A percentile compares a stretch with the other conserved stretches of the same genome.
phyloP scores from a whole-genome alignment of 1,140 invertebrate species.

The Neodiprion fabricii region DNA sequence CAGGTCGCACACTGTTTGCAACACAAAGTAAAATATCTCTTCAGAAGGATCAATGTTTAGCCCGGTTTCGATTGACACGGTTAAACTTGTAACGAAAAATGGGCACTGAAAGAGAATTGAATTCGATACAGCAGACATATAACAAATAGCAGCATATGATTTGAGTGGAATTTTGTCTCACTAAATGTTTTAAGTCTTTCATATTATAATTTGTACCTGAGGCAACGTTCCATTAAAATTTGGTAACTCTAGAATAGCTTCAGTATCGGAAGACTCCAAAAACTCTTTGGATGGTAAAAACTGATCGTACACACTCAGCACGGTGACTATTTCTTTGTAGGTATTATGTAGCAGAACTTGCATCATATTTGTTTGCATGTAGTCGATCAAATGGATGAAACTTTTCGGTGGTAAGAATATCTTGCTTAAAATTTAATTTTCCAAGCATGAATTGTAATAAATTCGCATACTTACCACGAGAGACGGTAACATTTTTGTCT shows the following conservation, averaged over 20 bases:
- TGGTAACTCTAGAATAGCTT: slow-evolving; percentile 24
- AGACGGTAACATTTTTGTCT: slow-evolving; percentile 75
- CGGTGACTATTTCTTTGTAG: slow-evolving; percentile 65
- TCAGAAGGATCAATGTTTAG: slow-evolving; percentile 66
- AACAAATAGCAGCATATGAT: neutral
- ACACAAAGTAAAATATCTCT: slow-evolving; percentile 59
- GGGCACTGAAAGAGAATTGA: slow-evolving; percentile 58
- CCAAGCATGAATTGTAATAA: slow-evolving; percentile 38
- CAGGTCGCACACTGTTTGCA: slow-evolving; percentile 62
- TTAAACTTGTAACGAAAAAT: slow-evolving; percentile 65
- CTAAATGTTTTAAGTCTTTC: too few relatives aligned
- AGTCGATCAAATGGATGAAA: slow-evolving; percentile 78
- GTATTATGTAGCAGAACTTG: slow-evolving; percentile 72
- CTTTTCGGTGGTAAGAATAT: slow-evolving; percentile 54
- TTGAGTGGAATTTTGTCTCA: too few relatives aligned
- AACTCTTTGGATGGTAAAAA: slow-evolving; percentile 61
- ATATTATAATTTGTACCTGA: slow-evolving; percentile 18
- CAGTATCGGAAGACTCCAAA: slow-evolving; percentile 35
- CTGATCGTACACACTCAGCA: slow-evolving; percentile 67
- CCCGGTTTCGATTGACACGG: slow-evolving; percentile 55
- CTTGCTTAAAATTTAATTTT: slow-evolving; percentile 36
- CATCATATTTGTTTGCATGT: slow-evolving; percentile 74
- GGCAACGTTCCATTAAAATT: neutral
- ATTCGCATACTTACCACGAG: slow-evolving; percentile 63
- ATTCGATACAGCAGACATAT: slow-evolving; percentile 6